Evolutionary conservation across 2,113 vertebrate genomes (phyloP).

Genomic region (Cyphomyrus plagiostoma): DNA sequence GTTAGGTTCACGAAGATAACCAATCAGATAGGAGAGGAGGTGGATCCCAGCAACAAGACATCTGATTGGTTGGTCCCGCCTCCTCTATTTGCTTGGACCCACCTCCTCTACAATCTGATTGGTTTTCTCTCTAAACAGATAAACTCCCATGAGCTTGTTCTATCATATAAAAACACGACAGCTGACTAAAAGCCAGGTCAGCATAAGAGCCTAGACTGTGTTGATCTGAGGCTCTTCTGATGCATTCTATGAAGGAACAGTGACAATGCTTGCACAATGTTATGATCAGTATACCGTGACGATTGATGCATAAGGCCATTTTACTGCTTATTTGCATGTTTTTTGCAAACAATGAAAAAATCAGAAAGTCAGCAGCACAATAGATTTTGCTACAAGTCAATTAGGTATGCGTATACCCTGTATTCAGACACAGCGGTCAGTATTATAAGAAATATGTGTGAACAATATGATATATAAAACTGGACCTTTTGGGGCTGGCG

Average conservation of each 20-base stretch:
- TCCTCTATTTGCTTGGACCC: too few species aligned
- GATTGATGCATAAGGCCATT: background rate
- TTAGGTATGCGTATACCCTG: constrained; percentile 16
- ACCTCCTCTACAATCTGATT: too few species aligned
- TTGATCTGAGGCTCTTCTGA: background rate
- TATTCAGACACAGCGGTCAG: constrained; percentile 33
- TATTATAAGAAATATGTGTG: constrained; percentile 35
- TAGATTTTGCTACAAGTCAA: constrained; percentile 15
- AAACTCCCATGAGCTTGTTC: too few species aligned
- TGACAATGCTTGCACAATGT: background rate
- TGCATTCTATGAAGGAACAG: background rate
- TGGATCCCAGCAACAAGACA: too few species aligned
- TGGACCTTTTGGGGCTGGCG: constrained; percentile 22
- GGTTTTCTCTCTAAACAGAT: too few species aligned
- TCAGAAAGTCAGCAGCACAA: background rate
- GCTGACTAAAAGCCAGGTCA: background rate
- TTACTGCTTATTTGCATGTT: background rate
- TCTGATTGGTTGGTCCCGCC: too few species aligned
- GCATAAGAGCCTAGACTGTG: background rate
- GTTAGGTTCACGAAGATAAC: too few species aligned
- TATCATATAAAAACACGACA: background rate
- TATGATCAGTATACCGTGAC: background rate
- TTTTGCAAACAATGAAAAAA: background rate
- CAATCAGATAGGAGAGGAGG: background rate
- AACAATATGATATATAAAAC: constrained; percentile 39